These are phyloP conservation scores for Anarsia innoxiella DNA, from an alignment of 2,888 invertebrate species.

Conservation along the genomic window DNA sequence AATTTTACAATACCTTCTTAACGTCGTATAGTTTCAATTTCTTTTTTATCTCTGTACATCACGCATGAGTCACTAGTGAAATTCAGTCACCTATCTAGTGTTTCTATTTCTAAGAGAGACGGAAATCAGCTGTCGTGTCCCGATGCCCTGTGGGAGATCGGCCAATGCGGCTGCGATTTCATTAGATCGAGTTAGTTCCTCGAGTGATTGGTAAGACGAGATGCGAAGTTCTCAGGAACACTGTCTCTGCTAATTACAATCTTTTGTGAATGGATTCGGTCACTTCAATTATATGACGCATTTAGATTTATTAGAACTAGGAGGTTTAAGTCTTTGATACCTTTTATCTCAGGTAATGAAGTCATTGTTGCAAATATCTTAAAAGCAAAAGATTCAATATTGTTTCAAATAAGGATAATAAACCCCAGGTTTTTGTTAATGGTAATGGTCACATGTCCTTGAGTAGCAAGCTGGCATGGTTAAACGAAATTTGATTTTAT, in stretches of 20 bases:
- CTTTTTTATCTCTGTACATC: slow-evolving; percentile 7
- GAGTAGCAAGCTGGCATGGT: no score
- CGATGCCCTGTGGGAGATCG: slow-evolving; percentile 58
- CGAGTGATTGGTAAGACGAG: slow-evolving; percentile 50
- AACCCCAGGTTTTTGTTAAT: no score
- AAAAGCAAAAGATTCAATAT: no score
- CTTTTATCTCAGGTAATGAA: no score
- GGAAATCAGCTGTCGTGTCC: slow-evolving; percentile 70
- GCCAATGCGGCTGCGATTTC: slow-evolving; percentile 58
- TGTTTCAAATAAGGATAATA: no score
- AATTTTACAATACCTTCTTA: no score
- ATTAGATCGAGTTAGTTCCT: slow-evolving; percentile 51
- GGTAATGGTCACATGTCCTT: no score
- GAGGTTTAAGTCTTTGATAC: no score
- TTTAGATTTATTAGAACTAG: no score
- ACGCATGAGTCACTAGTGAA: slow-evolving; percentile 5
- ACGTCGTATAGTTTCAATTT: background rate
- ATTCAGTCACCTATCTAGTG: slow-evolving; percentile 24
- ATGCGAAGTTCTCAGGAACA: slow-evolving; percentile 40
- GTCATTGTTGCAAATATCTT: no score
- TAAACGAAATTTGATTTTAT: background rate
- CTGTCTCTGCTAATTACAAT: slow-evolving; percentile 43
- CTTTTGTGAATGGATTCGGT: slow-evolving; percentile 31
- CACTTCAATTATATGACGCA: no score
- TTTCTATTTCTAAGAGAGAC: slow-evolving; percentile 29